Conservation (phyloP, 2,888 invertebrate genomes). For the Alloscopus bannaensis region DNA sequence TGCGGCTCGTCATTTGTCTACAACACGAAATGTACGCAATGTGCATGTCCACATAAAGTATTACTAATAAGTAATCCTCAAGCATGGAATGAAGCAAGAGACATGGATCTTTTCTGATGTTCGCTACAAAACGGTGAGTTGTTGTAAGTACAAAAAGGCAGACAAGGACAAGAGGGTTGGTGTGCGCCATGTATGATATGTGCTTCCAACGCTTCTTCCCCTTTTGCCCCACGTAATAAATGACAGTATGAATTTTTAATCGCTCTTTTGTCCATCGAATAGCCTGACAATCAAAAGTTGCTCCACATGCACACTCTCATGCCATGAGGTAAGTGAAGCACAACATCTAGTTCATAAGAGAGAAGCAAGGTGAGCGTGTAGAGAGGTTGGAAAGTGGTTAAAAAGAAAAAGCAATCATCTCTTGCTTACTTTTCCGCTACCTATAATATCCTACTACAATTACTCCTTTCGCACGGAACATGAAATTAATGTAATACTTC, state of each 20-base stretch:
- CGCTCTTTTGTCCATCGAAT: conserved; percentile 26
- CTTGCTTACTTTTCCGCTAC: conserved; percentile 5
- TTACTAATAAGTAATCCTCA: no score
- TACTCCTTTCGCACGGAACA: not conserved
- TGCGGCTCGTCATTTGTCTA: no score
- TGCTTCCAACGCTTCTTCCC: no score
- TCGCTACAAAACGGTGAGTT: no score
- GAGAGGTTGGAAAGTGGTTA: not conserved
- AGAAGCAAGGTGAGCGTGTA: not conserved
- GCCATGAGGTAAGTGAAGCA: conserved; percentile 8
- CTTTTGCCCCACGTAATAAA: conserved; percentile 47
- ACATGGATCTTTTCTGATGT: conserved; percentile 1
- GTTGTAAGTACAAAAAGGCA: conserved; percentile 21
- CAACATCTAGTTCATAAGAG: not conserved
- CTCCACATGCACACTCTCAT: conserved; percentile 8
- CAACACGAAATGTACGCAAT: no score
- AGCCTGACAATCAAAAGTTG: conserved; percentile 52
- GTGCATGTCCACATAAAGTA: no score
- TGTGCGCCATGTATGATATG: no score
- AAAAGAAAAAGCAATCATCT: conserved; percentile 10
- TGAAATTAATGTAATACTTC: conserved; percentile 20
- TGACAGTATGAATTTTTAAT: conserved; percentile 48
- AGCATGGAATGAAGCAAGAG: conserved; percentile 3
- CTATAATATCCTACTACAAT: conserved; percentile 17
- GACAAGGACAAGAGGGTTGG: conserved; percentile 3